Conservation (phyloP, 2,113 vertebrate genomes). For the Clarias macrocephalus region DNA sequence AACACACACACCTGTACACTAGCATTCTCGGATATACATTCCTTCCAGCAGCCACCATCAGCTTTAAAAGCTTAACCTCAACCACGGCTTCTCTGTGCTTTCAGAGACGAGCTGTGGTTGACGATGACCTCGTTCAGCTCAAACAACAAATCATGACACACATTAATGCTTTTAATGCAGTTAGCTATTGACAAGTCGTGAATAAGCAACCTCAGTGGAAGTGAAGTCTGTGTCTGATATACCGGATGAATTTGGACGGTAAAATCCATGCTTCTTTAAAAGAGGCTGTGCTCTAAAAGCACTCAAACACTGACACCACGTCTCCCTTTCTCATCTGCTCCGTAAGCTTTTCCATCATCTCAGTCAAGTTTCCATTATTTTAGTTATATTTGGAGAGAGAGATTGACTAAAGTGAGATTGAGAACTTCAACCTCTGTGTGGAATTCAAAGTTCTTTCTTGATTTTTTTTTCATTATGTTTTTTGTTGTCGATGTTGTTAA, state of each 20-base stretch:
- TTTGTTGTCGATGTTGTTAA: too few species aligned
- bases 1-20: background rate
- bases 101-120: background rate
- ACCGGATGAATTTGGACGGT: background rate
- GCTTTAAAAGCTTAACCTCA: background rate
- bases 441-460: background rate
- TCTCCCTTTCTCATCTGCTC: background rate
- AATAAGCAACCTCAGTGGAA: background rate
- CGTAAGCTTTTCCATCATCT: constrained; percentile 4
- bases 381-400: constrained; percentile 5
- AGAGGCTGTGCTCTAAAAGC: background rate
- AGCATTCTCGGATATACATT: background rate
- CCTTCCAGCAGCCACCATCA: background rate
- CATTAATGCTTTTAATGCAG: constrained; percentile 24
- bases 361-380: constrained; percentile 3
- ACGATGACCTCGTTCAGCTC: background rate
- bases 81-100: background rate
- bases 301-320: background rate
- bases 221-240: background rate
- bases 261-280: background rate
- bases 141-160: background rate
- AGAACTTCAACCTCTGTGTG: background rate
- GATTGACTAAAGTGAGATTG: background rate
- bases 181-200: background rate
- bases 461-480: background rate